Conservation (phyloP, 2,113 vertebrate genomes). For the Gymnobelideus leadbeateri region DNA sequence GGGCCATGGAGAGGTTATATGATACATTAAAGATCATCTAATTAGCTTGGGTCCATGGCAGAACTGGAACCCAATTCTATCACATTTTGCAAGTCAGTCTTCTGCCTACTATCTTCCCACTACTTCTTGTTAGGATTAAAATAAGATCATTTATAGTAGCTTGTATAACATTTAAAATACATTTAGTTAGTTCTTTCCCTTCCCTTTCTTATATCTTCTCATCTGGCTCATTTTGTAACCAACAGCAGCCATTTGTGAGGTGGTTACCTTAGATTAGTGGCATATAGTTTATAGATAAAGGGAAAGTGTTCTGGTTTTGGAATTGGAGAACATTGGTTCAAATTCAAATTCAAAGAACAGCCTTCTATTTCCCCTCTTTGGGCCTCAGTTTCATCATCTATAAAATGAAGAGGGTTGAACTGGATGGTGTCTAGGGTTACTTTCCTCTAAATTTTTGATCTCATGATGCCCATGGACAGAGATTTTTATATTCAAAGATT, state of each 20-base stretch:
- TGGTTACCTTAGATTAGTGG: constrained; percentile 35
- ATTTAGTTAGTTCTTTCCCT: constrained; percentile 30
- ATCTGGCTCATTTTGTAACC: constrained; percentile 21
- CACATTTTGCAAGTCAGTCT: background rate
- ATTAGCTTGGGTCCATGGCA: background rate
- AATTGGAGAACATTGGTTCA: background rate
- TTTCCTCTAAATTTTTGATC: background rate
- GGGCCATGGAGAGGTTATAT: background rate
- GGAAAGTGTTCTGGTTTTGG: background rate
- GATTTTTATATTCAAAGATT: background rate
- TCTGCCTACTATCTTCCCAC: background rate
- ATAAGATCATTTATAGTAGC: constrained; percentile 11
- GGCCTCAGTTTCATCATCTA: background rate
- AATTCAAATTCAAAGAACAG: background rate
- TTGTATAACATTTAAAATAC: constrained; percentile 46
- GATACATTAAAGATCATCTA: background rate
- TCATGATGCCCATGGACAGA: too few relatives aligned
- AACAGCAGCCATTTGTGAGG: constrained; percentile 31
- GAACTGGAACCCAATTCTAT: background rate
- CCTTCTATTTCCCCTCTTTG: background rate
- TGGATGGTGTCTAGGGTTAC: background rate
- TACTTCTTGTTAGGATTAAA: constrained; percentile 8
- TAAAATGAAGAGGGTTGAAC: background rate
- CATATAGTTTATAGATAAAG: background rate
- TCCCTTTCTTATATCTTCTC: background rate